Percentiles rank a stretch among this genome's conserved stretches.
Conservation (phyloP, 2,888 invertebrate genomes). For the Torymus auratus region DNA sequence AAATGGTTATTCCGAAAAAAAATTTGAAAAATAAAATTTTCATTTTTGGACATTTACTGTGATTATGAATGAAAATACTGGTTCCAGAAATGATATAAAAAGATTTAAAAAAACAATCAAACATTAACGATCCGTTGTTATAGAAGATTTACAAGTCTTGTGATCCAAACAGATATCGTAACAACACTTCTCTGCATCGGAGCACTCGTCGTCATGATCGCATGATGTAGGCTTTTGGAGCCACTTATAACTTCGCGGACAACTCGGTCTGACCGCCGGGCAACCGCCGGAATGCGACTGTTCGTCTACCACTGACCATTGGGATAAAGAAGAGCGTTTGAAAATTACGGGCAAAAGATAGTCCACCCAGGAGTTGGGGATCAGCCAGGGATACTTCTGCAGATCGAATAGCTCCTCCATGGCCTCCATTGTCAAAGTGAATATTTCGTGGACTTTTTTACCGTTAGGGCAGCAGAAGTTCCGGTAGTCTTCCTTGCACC, state of each 20-base stretch:
- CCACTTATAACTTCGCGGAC: conserved; percentile 48
- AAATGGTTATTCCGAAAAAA: too few relatives aligned
- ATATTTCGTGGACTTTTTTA: conserved; percentile 7
- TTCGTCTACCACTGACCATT: background rate
- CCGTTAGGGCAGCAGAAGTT: conserved; percentile 53
- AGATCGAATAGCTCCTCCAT: conserved; percentile 31
- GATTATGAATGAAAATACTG: too few relatives aligned
- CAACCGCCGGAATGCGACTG: conserved; percentile 13
- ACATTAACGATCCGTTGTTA: background rate
- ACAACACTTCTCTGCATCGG: conserved; percentile 47
- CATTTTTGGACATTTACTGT: too few relatives aligned
- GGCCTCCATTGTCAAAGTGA: conserved; percentile 10
- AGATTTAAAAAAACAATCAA: too few relatives aligned
- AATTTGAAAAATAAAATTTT: too few relatives aligned
- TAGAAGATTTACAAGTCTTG: conserved; percentile 52
- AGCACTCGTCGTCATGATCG: conserved; percentile 32
- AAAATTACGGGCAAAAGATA: conserved; percentile 37
- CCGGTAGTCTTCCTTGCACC: conserved; percentile 50
- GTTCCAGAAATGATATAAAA: too few relatives aligned
- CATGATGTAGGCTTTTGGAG: conserved; percentile 39
- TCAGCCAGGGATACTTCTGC: conserved; percentile 19
- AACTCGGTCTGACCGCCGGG: conserved; percentile 40
- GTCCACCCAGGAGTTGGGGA: conserved; percentile 40
- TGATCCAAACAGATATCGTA: conserved; percentile 57
- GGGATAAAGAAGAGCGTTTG: conserved; percentile 8